Percentiles rank a stretch among this genome's conserved stretches.
Conservation (phyloP, 2,888 invertebrate genomes). For the Drosophila antonietae region DNA sequence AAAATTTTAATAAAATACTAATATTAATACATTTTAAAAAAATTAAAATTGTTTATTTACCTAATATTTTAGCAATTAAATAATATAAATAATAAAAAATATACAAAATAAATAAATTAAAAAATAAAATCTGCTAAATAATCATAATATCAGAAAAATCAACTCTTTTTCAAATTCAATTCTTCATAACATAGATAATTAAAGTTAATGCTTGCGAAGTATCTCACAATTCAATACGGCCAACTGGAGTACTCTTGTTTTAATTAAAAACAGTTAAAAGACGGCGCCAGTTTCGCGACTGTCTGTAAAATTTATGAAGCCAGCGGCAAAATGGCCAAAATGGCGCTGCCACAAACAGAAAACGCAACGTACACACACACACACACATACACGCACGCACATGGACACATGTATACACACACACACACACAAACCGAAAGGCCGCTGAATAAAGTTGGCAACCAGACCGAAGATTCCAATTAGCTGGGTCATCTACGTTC, state of each 20-base stretch:
- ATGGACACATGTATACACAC: not conserved
- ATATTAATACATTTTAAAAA: too few species aligned
- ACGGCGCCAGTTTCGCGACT: constrained; percentile 57
- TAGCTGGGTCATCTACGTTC: constrained; percentile 24
- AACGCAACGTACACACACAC: constrained; percentile 29
- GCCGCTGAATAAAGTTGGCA: constrained; percentile 23
- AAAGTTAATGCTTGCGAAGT: not conserved
- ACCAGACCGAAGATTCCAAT: constrained; percentile 31
- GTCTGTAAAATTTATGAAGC: constrained; percentile 66
- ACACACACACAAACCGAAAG: not conserved
- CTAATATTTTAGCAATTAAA: too few species aligned
- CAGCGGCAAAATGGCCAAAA: constrained; percentile 47
- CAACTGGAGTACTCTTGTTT: constrained; percentile 28
- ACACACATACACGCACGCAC: not conserved
- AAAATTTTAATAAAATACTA: too few species aligned
- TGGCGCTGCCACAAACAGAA: constrained; percentile 57
- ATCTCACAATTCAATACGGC: not conserved
- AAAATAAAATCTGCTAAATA: too few species aligned
- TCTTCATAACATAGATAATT: too few species aligned
- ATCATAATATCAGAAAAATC: not conserved
- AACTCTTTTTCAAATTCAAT: too few species aligned
- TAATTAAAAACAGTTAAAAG: constrained; percentile 74
- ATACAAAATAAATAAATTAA: too few species aligned
- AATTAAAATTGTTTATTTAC: too few species aligned
- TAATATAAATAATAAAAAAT: too few species aligned